Conservation (phyloP, 2,888 invertebrate species). For the Pedicia rivosa region DNA sequence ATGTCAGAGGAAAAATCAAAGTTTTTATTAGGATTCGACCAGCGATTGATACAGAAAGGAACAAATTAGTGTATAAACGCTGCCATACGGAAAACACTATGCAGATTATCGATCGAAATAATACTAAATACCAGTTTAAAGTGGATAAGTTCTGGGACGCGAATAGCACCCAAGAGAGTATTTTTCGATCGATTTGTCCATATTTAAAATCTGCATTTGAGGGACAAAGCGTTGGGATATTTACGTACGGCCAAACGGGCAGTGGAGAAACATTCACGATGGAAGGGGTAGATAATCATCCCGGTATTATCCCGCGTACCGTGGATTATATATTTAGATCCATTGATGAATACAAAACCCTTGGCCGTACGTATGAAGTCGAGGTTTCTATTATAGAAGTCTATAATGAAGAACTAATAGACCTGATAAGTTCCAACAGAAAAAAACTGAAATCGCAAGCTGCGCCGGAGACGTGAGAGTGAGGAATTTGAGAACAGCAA, state of each 20-base stretch:
- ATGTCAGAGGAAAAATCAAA: constrained; percentile 61
- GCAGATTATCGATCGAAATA: constrained; percentile 37
- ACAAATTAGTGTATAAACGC: constrained; percentile 23
- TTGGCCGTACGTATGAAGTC: no score
- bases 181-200: constrained; percentile 72
- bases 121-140: constrained; percentile 42
- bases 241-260: constrained; percentile 85
- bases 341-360: constrained; percentile 50
- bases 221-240: constrained; percentile 80
- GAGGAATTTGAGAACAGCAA: constrained; percentile 43
- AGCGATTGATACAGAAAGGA: constrained; percentile 39
- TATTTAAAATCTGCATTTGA: constrained; percentile 77
- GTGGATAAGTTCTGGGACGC: constrained; percentile 78
- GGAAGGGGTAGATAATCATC: constrained; percentile 54
- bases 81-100: constrained; percentile 20
- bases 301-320: constrained; percentile 73
- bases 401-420: constrained; percentile 70
- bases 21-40: constrained; percentile 68
- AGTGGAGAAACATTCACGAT: constrained; percentile 84
- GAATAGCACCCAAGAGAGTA: constrained; percentile 50
- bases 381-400: no score
- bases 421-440: constrained; percentile 51
- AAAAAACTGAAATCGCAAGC: constrained; percentile 60
- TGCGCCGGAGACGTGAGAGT: no score
- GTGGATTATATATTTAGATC: constrained; percentile 63